Conservation (phyloP, 2,113 vertebrate genomes). For the Xerus inauris region DNA sequence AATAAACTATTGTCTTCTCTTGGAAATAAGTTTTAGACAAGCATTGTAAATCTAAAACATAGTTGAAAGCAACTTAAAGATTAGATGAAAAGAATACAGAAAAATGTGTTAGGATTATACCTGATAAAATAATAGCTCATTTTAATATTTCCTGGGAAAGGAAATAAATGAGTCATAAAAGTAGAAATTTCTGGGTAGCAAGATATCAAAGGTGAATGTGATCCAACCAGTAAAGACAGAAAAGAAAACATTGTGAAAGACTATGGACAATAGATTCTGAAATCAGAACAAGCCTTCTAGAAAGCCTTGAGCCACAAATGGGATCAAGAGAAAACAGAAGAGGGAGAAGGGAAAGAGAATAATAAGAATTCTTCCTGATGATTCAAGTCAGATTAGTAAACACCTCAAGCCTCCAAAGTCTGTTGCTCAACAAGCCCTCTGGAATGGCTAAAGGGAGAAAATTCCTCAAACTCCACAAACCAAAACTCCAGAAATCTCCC, state of each 20-base stretch:
- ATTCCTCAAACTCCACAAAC: neutral
- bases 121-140: slow-evolving; percentile 21
- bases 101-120: neutral
- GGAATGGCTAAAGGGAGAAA: neutral
- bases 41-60: neutral
- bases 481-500: neutral
- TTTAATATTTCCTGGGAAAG: slow-evolving; percentile 55
- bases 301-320: neutral
- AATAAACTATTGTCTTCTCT: neutral
- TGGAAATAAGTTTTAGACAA: neutral
- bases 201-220: slow-evolving; percentile 59
- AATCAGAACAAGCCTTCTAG: slow-evolving; percentile 51
- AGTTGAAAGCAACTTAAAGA: slow-evolving; percentile 17
- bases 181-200: slow-evolving; percentile 51
- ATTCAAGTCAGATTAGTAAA: slow-evolving; percentile 54
- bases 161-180: slow-evolving; percentile 64
- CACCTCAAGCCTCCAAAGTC: neutral
- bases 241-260: slow-evolving; percentile 65
- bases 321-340: slow-evolving; percentile 50
- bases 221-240: slow-evolving; percentile 28
- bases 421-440: neutral
- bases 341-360: slow-evolving; percentile 44
- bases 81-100: slow-evolving; percentile 43
- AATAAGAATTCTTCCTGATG: slow-evolving; percentile 44
- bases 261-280: slow-evolving; percentile 42